Base-by-base conservation (phyloP, 2,113 vertebrate genomes). In the Tringa solitaria region DNA sequence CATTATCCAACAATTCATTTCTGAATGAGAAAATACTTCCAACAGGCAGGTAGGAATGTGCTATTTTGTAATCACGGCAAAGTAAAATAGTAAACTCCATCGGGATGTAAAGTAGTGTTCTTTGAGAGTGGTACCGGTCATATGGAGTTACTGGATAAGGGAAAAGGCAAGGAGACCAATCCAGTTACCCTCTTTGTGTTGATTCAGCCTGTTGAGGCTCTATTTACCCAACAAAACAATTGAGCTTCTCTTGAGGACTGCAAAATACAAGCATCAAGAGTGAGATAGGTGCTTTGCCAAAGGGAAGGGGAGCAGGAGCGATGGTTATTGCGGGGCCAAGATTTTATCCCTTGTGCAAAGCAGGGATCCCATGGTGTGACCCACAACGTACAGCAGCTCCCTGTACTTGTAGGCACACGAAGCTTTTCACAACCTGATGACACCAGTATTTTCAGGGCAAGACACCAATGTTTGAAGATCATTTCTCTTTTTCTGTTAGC, bases 1-100 rank as follows among this genome's bases (percentile, higher is more conserved):
- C 10, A 6, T 72, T 72, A 73, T 79, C 72, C 60, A 93, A 95
- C 93, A 93, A 65, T 4, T 90, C 8, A 64, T 53, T 87, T 87
- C 65, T 93, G 86, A 95, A 65, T 48, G 48, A 89, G 73, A 81
- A 93, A 96, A 91, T n/a, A 8, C 30, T 78, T 87, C 63, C 54
- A 93, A 45, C 63, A 67, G 77, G 48, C 14, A 87, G 65, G 84
- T 84, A 57, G 74, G 51, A 91, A 75, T 70, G 79, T 78, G 50
- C 21, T 77, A 6, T 86, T 90, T 28, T 74, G 39, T 72, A 84
- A 57, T 37, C 48, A 43, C 3, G 30, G 41, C 51, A 89, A 46
- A 91, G 39, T 35, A 94, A 64, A 89, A 30, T 1, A 77, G 3
- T 19, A 22, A 89, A 43, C 16, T 65, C 79, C 50, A 33, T 35